A percentile compares a stretch with the other conserved stretches of the same genome.
Conservation (phyloP, 2,113 vertebrate species). For the Aegotheles bennettii region DNA sequence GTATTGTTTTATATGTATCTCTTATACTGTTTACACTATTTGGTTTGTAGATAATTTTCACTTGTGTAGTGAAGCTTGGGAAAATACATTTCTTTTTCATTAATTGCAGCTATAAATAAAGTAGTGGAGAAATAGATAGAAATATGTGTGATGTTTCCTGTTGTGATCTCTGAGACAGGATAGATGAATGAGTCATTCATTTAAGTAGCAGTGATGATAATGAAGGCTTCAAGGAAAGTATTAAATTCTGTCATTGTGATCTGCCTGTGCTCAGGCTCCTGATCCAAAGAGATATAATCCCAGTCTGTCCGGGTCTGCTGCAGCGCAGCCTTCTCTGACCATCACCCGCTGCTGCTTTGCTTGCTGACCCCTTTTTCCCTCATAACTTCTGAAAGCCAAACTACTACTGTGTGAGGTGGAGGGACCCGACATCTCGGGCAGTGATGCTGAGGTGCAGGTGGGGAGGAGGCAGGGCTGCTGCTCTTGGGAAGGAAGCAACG, state of each 20-base stretch:
- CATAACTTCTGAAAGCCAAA: neutral
- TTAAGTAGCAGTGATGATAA: neutral
- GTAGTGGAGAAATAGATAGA: conserved; percentile 1
- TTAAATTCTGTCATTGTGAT: conserved; percentile 17
- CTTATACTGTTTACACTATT: neutral
- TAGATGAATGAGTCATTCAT: conserved; percentile 54
- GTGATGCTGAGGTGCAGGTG: neutral
- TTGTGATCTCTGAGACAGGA: conserved; percentile 45
- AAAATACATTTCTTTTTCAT: neutral
- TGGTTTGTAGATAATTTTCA: neutral
- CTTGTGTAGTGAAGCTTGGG: neutral
- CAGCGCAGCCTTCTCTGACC: neutral
- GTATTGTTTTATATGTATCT: neutral
- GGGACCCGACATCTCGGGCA: neutral
- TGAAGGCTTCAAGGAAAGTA: conserved; percentile 33
- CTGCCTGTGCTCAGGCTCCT: neutral
- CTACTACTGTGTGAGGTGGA: neutral
- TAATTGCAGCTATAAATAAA: conserved; percentile 43
- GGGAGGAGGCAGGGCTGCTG: neutral
- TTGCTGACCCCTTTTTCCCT: neutral
- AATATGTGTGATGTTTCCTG: conserved; percentile 47
- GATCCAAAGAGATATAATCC: neutral
- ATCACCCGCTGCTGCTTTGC: neutral
- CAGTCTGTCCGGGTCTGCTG: neutral
- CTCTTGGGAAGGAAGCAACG: neutral